Base-by-base conservation (phyloP, 2,888 invertebrate species). In the Endotricha flammealis region DNA sequence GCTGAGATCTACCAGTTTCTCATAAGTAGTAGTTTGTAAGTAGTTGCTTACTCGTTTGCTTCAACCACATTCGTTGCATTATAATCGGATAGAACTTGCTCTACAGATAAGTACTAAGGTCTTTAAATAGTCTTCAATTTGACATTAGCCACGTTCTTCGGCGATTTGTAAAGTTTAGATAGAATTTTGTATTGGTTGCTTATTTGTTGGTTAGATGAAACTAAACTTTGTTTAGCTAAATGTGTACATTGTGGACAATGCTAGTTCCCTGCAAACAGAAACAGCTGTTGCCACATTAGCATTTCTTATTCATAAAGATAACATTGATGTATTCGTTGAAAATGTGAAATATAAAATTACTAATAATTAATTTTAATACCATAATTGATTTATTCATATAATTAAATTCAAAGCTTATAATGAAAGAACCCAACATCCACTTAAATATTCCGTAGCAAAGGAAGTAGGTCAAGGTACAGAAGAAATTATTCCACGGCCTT, bases 391-490 rank as follows among this genome's bases (percentile, higher is more conserved):
- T 25, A 11, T 16, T 16, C 11, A 33, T 25, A 20, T 20, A 7
- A 20, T 16, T 22, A 11, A 32, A 32, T 32, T 12, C 25, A 24
- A 33, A 33, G 32, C 9, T 17, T 24, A 17, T 16, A 14, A 33
- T 33, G 16, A 33, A 33, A 33, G 16, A 33, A 24, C 25, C 20
- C 28, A 29, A 22, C 22, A 34, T 12, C 34, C 28, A 28, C 27
- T 28, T 27, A 34, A 34, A 28, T 28, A 17, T 28, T n/a, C 20
- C 9, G n/a, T 30, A 16, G 29, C 24, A 29, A 28, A 33, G 44
- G 56, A 68, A 61, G 45, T 64, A 33, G 68, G 77, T 76, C 77
- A 78, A 77, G 75, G 76, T 76, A 60, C 50, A 57, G 56, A 63
- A 59, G 62, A 66, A 73, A 69, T 71, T 71, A 73, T 75, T 68